Evolutionary conservation across 2,888 invertebrate species (phyloP).

Genomic region (Melieria omissa): DNA sequence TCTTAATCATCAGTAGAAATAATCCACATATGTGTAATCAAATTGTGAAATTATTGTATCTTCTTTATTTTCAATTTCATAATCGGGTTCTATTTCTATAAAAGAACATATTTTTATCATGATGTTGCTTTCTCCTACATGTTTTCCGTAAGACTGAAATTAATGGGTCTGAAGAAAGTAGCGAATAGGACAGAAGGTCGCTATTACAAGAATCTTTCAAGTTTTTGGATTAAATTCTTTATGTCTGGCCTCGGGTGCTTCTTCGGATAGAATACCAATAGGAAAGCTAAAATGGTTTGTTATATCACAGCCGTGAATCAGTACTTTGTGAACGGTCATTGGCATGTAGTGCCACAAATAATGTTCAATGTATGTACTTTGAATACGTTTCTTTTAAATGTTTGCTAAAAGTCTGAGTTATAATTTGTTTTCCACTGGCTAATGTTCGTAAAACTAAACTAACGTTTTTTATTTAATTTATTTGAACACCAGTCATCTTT

Average conservation of each 20-base stretch:
- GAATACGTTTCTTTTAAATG: neutral
- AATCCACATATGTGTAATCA: too few species aligned
- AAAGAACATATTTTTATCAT: neutral
- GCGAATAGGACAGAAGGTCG: neutral
- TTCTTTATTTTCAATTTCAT: too few species aligned
- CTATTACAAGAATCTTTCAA: neutral
- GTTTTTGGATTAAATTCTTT: neutral
- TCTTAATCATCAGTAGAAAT: too few species aligned
- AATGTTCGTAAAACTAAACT: neutral
- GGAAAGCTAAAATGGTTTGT: neutral
- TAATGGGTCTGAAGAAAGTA: neutral
- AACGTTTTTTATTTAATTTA: neutral
- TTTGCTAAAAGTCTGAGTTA: neutral
- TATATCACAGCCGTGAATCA: neutral
- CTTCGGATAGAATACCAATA: conserved; percentile 3
- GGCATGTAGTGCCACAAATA: neutral
- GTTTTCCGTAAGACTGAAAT: neutral
- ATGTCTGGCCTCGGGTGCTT: conserved; percentile 2
- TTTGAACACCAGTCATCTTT: neutral
- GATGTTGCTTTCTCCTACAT: too few species aligned
- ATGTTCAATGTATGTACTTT: too few species aligned
- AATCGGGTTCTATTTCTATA: neutral
- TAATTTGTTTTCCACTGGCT: neutral
- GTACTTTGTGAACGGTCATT: neutral
- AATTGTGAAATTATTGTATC: too few species aligned